Conservation (phyloP, 2,888 invertebrate genomes). For the Odontocerum albicorne region DNA sequence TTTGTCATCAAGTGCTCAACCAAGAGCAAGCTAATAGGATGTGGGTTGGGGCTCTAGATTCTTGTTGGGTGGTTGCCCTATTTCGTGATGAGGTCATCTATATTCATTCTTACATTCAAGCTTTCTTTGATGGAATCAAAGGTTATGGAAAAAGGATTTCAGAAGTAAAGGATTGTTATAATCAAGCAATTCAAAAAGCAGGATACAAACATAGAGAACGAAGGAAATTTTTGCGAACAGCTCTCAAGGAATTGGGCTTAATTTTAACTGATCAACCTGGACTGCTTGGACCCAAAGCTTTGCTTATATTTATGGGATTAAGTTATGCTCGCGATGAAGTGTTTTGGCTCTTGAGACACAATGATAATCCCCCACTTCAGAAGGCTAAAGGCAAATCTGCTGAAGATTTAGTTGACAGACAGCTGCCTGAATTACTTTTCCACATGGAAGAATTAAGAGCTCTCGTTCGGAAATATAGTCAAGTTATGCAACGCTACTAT, state of each 20-base stretch:
- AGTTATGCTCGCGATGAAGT: conserved; percentile 97
- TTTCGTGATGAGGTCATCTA: conserved; percentile 97
- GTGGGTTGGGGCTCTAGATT: conserved; percentile 90
- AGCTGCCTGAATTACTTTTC: conserved; percentile 94
- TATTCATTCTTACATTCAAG: conserved; percentile 90
- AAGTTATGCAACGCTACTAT: conserved; percentile 96
- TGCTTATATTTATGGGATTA: conserved; percentile 94
- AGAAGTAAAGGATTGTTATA: conserved; percentile 96
- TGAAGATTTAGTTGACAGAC: conserved; percentile 94
- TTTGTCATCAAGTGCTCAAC: conserved; percentile 87
- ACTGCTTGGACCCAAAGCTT: conserved; percentile 93
- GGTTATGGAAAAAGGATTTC: conserved; percentile 90
- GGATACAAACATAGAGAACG: conserved; percentile 92
- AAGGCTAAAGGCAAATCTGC: conserved; percentile 84
- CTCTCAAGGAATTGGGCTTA: conserved; percentile 90
- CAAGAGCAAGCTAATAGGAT: conserved; percentile 84
- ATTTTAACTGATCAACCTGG: conserved; percentile 98
- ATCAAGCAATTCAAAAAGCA: conserved; percentile 86
- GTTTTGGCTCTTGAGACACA: conserved; percentile 93
- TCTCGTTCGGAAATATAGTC: conserved; percentile 92
- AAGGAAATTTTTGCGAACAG: conserved; percentile 92
- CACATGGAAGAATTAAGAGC: conserved; percentile 97
- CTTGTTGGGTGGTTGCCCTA: conserved; percentile 90
- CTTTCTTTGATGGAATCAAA: conserved; percentile 93
- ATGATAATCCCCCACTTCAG: conserved; percentile 89